Base-by-base conservation (phyloP, 1,140 invertebrate species). In the Drosophila suzukii region DNA sequence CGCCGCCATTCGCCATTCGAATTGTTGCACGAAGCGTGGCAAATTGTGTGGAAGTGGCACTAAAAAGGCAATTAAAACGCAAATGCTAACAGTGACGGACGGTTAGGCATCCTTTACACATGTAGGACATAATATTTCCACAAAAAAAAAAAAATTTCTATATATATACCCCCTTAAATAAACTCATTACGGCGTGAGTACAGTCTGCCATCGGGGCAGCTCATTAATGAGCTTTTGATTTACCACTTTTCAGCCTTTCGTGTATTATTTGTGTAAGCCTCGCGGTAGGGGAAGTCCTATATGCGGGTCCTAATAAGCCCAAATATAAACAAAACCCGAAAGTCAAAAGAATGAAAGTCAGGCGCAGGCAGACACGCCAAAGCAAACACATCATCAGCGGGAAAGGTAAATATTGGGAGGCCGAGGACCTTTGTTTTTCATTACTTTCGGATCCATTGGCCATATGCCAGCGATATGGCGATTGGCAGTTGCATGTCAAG, bases 41-140 rank as follows among this genome's bases (percentile, higher is more conserved):
- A 89, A 89, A 89, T 89, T 89, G 84, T 81, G 66, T 89, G 84
- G 84, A 89, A 89, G 84, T 89, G 84, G 81, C 84, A 89, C 80
- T 89, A 89, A 89, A 89, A 89, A 89, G 84, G 84, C 84, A 89
- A 89, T 89, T 89, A 89, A 89, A 89, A 89, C 70, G 70, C 68
- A 82, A 89, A 81, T 72, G 70, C 54, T 61, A 62, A 71, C 70
- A 56, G 47, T 63, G 61, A 72, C 56, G 46, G 72, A 41, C 51
- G 54, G 6, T 17, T 10, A 17, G 36, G 41, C 13, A 34, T 53
- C 46, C 43, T 17, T 66, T 63, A 62, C 83, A 80, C 66, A 86
- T 86, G 71, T 76, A 73, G 49, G 49, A 57, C 59, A 59, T 75
- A 65, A 76, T 59, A 51, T 70, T 75, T 63, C 17, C 43, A 13